Conservation (phyloP, 2,113 vertebrate genomes). For the Chloebia gouldiae region DNA sequence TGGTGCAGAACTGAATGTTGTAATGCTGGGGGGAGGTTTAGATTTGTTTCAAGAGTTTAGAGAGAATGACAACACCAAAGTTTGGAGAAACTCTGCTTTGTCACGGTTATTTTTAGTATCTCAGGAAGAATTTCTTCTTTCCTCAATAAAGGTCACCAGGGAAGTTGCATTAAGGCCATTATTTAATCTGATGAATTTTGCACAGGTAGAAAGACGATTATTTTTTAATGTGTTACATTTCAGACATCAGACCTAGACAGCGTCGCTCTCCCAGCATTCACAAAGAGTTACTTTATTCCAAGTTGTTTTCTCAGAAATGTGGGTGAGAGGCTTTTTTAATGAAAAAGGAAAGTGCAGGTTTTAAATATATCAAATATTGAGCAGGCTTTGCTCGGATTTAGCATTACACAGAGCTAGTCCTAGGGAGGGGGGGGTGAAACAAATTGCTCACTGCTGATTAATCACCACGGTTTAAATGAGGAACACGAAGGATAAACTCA, state of each 20-base stretch:
- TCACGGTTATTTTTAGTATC: not conserved
- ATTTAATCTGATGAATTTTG: slow-evolving; percentile 28
- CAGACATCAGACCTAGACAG: not conserved
- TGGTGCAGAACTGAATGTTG: not conserved
- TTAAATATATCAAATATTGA: not conserved
- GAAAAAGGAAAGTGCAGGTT: not conserved
- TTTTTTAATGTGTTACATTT: not conserved
- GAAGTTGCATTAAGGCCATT: not conserved
- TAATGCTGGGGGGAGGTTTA: not conserved
- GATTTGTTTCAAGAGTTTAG: not conserved
- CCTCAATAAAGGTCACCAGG: not conserved
- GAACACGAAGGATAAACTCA: not conserved
- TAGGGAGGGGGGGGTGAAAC: not conserved
- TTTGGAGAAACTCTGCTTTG: not conserved
- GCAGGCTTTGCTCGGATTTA: not conserved
- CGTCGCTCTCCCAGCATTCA: not conserved
- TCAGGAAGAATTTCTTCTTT: not conserved
- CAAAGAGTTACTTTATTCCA: not conserved
- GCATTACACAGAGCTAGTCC: not conserved
- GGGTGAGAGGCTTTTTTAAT: not conserved
- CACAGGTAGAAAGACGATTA: not conserved
- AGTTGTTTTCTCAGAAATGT: not conserved
- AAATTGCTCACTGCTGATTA: not conserved
- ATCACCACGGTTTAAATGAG: not conserved
- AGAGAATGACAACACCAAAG: not conserved